Base-by-base conservation (phyloP, 2,888 invertebrate genomes). In the Linnaemya vulpina region DNA sequence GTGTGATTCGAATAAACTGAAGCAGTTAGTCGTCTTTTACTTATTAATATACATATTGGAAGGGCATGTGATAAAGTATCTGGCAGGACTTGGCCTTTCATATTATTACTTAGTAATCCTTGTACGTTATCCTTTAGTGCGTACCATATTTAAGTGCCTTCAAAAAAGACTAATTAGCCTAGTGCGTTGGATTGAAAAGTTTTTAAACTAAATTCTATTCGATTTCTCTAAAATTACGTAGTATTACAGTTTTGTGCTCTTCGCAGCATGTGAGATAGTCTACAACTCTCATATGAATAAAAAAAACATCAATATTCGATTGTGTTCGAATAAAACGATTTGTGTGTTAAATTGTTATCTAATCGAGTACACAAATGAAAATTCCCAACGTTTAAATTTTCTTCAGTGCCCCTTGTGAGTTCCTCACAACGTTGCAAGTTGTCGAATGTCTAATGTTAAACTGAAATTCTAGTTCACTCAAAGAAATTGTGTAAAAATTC, bases 391-490 rank as follows among this genome's bases (percentile, higher is more conserved):
- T 58, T 77, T 83, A 35, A 83, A 77, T 67, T 83, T 75, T 71
- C 51, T 58, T 40, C 71, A 65, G 46, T 58, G 68, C 75, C 83
- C 83, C 75, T 65, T 79, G 83, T 70, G 74, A 63, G 63, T 75
- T 68, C 74, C 43, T 79, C 78, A 70, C 78, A 75, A 70, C 83
- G 75, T 49, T 83, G 73, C 67, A 73, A 53, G 43, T 73, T 77
- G 73, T 75, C 62, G 63, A 70, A 83, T 71, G 70, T 75, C 67
- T 63, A 71, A 84, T 71, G 53, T 76, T 76, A 80, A 71, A 75
- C 63, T 38, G 60, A 63, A 78, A 70, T 70, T 78, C 46, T 46
- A 70, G 5, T 75, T 63, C 75, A 84, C 22, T 60, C 74, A 79
- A 70, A 58, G 60, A 17, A 46, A 49, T 20, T 25, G 30, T 22